Percentiles rank a stretch among this genome's conserved stretches.
Conservation (phyloP, 2,113 vertebrate genomes). For the Antechinus flavipes region DNA sequence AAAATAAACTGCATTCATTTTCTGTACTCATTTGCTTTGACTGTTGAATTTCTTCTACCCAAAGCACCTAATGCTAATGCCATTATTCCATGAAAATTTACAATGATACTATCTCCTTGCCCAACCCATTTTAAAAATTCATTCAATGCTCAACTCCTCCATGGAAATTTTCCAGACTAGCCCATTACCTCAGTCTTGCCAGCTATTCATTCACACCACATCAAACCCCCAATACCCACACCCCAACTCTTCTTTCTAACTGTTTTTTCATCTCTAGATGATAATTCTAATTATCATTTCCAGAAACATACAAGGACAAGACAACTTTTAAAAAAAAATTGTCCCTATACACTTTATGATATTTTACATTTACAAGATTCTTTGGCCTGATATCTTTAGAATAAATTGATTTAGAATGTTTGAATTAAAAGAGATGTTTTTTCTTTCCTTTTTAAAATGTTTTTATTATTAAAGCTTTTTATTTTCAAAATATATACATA, state of each 20-base stretch:
- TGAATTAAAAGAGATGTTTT: neutral
- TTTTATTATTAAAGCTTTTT: too few relatives aligned
- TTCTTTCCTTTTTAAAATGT: too few relatives aligned
- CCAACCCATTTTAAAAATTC: conserved; percentile 9
- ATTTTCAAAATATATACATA: too few relatives aligned
- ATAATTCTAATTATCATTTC: neutral
- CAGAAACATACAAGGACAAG: neutral
- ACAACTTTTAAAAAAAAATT: neutral
- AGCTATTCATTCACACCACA: neutral
- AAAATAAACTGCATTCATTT: neutral
- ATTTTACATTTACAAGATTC: neutral
- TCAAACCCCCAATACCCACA: neutral
- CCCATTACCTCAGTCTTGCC: neutral
- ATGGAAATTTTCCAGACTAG: conserved; percentile 20
- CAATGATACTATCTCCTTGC: neutral
- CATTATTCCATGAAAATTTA: neutral
- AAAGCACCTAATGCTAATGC: neutral
- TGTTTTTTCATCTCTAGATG: neutral
- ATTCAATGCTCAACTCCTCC: conserved; percentile 29
- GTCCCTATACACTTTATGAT: neutral
- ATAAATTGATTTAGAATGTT: neutral
- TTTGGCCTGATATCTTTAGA: neutral
- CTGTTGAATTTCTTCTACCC: neutral
- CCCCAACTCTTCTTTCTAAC: neutral
- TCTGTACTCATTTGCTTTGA: neutral